These are phyloP conservation scores for Eupsittula cactorum DNA, from an alignment of 2,113 vertebrate species.

Conservation along the genomic window DNA sequence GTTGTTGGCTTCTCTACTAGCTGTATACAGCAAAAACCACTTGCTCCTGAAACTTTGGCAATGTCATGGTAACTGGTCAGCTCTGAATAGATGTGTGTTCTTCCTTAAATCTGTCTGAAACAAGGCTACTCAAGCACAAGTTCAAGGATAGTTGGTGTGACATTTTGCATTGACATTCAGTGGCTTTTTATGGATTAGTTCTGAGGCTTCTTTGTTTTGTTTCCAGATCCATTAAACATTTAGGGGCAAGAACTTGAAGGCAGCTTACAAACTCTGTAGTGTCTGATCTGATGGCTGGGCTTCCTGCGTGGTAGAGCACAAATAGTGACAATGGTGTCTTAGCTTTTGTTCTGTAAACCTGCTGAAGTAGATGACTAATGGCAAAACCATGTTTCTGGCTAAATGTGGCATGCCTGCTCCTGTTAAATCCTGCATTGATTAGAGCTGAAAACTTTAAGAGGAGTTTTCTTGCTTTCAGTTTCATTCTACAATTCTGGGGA, in stretches of 20 bases:
- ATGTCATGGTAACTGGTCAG: not conserved
- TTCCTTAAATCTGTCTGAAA: not conserved
- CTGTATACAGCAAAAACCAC: not conserved
- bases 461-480: not conserved
- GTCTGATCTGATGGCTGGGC: not conserved
- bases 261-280: not conserved
- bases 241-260: not conserved
- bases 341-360: not conserved
- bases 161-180: not conserved
- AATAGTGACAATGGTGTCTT: not conserved
- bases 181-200: not conserved
- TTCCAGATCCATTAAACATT: not conserved
- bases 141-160: not conserved
- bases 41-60: not conserved
- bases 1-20: not conserved
- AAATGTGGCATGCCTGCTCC: not conserved
- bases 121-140: not conserved
- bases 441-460: not conserved
- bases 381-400: not conserved
- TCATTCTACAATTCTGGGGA: not conserved
- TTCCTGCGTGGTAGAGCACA: not conserved
- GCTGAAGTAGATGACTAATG: not conserved
- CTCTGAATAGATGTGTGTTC: not conserved
- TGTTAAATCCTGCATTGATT: not conserved
- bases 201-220: not conserved